Conservation (phyloP, 2,888 invertebrate species). For the Xanthorhoe spadicearia region DNA sequence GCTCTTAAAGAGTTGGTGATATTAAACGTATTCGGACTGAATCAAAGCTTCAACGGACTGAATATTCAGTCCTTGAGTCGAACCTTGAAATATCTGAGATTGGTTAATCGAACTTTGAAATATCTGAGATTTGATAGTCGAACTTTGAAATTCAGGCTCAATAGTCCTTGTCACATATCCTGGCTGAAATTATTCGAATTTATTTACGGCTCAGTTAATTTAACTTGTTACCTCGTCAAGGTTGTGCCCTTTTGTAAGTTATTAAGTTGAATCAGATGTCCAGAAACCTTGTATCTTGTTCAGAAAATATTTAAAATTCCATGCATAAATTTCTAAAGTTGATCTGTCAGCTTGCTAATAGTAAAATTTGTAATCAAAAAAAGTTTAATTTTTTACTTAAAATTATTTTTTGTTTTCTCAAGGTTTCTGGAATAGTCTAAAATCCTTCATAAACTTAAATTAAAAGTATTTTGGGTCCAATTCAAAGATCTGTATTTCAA, state of each 20-base stretch:
- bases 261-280: conserved; percentile 17
- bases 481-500: conserved; percentile 2
- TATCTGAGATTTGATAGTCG: background rate
- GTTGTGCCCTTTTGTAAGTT: conserved; percentile 33
- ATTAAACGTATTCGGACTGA: conserved; percentile 29
- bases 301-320: background rate
- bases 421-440: background rate
- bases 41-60: conserved; percentile 14
- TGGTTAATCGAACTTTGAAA: background rate
- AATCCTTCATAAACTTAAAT: conserved; percentile 4
- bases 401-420: background rate
- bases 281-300: conserved; percentile 7
- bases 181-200: conserved; percentile 44
- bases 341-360: too few relatives aligned
- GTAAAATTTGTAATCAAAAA: background rate
- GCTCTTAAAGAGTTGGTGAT: conserved; percentile 41
- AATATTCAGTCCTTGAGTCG: conserved; percentile 13
- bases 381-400: background rate
- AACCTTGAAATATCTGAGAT: background rate
- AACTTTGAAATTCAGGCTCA: background rate
- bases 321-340: too few relatives aligned
- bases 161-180: conserved; percentile 35
- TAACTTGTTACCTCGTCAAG: conserved; percentile 35
- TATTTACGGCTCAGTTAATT: conserved; percentile 33
- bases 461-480: conserved; percentile 33